Evolutionary conservation across 2,113 vertebrate species (phyloP), one percentile per base, ranked within the genome.

Genomic region (Fukomys damarensis): DNA sequence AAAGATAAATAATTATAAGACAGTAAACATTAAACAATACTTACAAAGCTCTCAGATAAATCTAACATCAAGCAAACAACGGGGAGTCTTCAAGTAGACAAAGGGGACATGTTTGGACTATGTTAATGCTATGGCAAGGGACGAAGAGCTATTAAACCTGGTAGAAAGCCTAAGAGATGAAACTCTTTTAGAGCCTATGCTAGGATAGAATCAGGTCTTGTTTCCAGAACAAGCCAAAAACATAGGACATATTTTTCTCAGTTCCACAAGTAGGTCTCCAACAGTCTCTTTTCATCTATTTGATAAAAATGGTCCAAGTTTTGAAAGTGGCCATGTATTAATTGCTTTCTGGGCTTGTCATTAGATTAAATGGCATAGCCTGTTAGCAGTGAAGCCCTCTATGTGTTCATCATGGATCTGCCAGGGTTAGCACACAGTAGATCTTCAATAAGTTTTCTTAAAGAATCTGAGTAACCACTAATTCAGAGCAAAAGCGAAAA

Each of bases 201-300:
- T 28, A 86, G 9, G 20, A 46, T 20, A 74, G 16, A 83, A 74
- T 24, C 49, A 65, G 14, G 24, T 90, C 28, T 79, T 41, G 4
- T 80, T 94, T 83, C 41, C 17, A 76, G 24, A 91, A 77, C 61
- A 81, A 92, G 17, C 14, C 35, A 61, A 41, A 85, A 89, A 87
- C 38, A 14, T 32, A 13, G 22, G 28, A 59, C 59, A 83, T 2
- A 59, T 32, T 77, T 87, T 54, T 65, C 12, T 90, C 13, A 65
- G 20, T 76, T 92, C 30, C 8, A 16, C 38, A 88, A 70, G 58
- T 38, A 88, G 43, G 41, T 58, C 70, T 96, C 32, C 59, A 68
- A 76, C 5, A 3, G 16, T 74, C 49, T 58, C 43, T 95, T 95
- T 85, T 97, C 17, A 94, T 76, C 63, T 35, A 68, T 30, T 76